A percentile compares a stretch with the other conserved stretches of the same genome.
These are phyloP conservation scores for Mythimna vitellina DNA, from an alignment of 2,888 invertebrate genomes.

Conservation along the genomic window DNA sequence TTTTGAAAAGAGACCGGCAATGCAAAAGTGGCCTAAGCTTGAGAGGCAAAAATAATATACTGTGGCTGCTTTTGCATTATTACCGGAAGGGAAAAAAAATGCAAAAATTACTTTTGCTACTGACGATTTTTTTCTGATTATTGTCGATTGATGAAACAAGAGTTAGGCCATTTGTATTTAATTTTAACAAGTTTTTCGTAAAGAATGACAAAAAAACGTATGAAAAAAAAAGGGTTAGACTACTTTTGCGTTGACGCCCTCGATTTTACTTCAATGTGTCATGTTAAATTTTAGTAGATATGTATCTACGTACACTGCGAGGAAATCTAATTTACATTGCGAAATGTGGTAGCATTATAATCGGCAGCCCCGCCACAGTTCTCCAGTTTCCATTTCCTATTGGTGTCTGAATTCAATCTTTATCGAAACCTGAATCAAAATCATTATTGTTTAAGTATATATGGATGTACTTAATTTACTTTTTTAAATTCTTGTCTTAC, in stretches of 20 bases:
- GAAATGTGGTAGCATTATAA: conserved; percentile 20
- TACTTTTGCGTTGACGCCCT: no score
- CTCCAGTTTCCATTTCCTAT: conserved; percentile 21
- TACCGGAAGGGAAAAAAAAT: no score
- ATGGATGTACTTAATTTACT: not conserved
- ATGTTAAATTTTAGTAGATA: not conserved
- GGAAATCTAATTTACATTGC: conserved; percentile 19
- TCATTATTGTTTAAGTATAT: not conserved
- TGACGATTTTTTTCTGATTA: no score
- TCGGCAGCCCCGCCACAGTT: conserved; percentile 12
- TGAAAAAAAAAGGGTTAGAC: no score
- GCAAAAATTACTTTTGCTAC: no score
- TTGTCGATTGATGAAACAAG: no score
- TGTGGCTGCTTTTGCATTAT: no score
- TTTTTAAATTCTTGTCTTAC: not conserved
- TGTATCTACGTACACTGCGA: not conserved
- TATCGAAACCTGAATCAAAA: not conserved
- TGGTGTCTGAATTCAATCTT: conserved; percentile 13
- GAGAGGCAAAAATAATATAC: not conserved
- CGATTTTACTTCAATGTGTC: conserved; percentile 1
- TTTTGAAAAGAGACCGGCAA: not conserved
- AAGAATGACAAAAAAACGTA: no score
- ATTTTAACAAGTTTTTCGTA: no score
- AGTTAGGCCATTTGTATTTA: no score
- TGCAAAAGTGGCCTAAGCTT: conserved; percentile 11